Base-by-base conservation (phyloP, 2,797 vertebrate genomes). In the Loriculus beryllinus region DNA sequence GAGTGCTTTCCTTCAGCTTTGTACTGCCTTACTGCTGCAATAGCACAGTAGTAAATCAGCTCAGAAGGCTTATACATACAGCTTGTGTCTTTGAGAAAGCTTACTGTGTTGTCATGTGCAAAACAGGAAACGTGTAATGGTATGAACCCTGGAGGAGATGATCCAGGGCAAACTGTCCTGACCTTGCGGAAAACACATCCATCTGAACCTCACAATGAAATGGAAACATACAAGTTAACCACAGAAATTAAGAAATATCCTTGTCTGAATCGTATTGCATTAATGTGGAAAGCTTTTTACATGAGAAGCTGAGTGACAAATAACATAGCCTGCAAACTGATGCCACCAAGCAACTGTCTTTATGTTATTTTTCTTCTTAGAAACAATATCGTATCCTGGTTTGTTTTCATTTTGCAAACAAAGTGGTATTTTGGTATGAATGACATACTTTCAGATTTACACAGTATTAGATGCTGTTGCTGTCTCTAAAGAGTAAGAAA, bases 51-150 rank as follows among this genome's bases (percentile, higher is more conserved):
- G 37, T 69, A 77, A 71, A 77, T 78, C 60, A 78, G 29, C 67
- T 82, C 68, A 48, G 78, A 86, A 86, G 56, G 21, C 60, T 90
- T 40, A 35, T 4, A 37, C 25, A 12, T 21, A 25, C 80, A 92
- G 74, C 51, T 63, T 40, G 62, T 45, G 67, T 67, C 94, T 93
- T 33, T 79, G 90, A 90, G 86, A 93, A 94, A 94, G 67, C 75
- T 60, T 43, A 68, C 83, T 88, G 86, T 92, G 77, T 26, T 84
- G 92, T 96, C 78, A 40, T 88, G 92, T 56, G 57, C 94, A 94
- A 95, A 96, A 94, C 94, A 95, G 96, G 94, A 96, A 95, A 90
- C 0, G 3, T 93, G 78, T 70, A 51, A 88, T 74, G 88, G 80
- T 87, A 80, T 15, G 65, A 94, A 80, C 78, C 71, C 70, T 42